Conservation (phyloP, 2,797 vertebrate genomes). For the Podarcis siculus region DNA sequence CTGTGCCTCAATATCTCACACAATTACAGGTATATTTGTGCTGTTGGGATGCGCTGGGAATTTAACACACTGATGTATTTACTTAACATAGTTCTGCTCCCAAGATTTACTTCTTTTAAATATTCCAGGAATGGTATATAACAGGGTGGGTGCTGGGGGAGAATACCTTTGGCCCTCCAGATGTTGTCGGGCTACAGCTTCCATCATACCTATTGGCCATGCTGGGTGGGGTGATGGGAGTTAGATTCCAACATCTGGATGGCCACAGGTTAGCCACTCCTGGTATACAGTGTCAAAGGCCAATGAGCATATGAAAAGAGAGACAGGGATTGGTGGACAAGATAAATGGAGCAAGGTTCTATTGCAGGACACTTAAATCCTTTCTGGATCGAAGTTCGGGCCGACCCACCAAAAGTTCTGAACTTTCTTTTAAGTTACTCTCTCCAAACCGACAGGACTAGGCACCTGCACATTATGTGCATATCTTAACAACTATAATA, state of each 20-base stretch:
- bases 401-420: neutral
- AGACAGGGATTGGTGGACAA: neutral
- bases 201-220: no score
- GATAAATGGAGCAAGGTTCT: neutral
- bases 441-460: neutral
- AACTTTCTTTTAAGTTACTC: neutral
- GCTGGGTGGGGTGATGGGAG: no score
- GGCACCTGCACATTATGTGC: neutral
- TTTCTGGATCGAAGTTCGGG: neutral
- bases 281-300: neutral
- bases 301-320: neutral
- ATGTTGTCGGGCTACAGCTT: no score
- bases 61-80: neutral
- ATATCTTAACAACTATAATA: neutral
- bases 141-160: no score
- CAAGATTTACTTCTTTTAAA: neutral
- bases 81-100: neutral
- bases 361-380: neutral
- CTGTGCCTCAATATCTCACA: neutral
- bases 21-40: neutral
- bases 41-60: neutral
- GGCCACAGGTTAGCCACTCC: no score
- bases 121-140: neutral
- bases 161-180: no score
- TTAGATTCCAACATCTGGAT: no score